Conservation (phyloP, 92 coral and sea anemone genomes). For the Muricea muricata region DNA sequence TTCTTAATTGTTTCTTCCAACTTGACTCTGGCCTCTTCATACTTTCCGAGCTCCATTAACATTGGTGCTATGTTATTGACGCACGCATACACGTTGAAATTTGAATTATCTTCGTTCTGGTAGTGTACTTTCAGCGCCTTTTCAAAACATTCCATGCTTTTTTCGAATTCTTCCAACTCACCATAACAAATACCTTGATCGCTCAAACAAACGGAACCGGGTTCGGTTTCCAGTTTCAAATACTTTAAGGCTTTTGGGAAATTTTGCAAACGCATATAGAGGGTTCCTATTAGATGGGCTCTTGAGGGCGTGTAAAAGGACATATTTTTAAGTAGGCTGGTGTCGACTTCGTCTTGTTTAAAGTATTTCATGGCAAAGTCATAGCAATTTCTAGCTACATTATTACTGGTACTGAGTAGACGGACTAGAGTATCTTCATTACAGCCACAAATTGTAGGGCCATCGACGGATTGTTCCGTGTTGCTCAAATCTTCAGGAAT, state of each 20-base stretch:
- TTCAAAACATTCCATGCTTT: not conserved
- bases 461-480: not conserved
- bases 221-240: not conserved
- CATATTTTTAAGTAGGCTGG: not conserved
- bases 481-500: not conserved
- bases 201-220: not conserved
- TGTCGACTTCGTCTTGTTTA: not conserved
- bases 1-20: not conserved
- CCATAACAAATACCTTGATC: not conserved
- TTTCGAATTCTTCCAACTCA: not conserved
- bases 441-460: not conserved
- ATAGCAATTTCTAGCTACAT: not conserved
- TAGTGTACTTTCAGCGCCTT: not conserved
- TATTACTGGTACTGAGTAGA: constrained; percentile 1
- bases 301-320: not conserved
- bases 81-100: not conserved
- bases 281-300: not conserved
- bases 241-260: not conserved
- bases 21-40: not conserved
- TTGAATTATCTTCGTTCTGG: not conserved
- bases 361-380: not conserved
- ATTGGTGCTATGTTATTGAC: not conserved
- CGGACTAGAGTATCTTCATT: not conserved
- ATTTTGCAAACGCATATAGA: not conserved
- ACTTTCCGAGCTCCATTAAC: not conserved